These are phyloP conservation scores for Aculops lycopersici DNA, from an alignment of 1,140 invertebrate genomes.

Conservation along the genomic window DNA sequence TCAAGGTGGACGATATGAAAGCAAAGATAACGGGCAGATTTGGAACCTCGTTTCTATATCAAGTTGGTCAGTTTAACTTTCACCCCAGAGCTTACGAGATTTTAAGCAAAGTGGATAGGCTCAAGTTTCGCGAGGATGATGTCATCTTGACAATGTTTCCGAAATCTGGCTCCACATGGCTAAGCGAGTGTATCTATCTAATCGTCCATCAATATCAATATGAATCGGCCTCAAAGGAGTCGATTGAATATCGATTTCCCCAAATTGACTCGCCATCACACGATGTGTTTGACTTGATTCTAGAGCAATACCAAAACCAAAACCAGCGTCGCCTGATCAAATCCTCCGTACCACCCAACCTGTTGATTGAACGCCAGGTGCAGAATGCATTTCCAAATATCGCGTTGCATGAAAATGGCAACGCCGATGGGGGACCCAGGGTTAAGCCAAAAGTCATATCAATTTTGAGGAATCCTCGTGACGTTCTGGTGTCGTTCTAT, in stretches of 20 bases:
- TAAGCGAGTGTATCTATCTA: conserved; percentile 21
- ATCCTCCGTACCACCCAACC: conserved; percentile 18
- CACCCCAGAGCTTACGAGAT: neutral
- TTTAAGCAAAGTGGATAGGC: conserved; percentile 1
- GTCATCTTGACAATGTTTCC: conserved; percentile 9
- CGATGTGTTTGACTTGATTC: conserved; percentile 14
- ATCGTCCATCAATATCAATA: conserved; percentile 17
- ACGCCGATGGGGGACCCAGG: neutral
- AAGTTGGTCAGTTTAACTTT: neutral
- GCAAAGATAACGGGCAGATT: too few species aligned
- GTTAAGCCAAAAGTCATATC: neutral
- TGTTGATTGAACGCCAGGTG: conserved; percentile 15
- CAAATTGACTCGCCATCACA: conserved; percentile 20
- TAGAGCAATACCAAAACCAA: neutral
- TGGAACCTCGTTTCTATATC: neutral
- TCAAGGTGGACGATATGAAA: too few species aligned
- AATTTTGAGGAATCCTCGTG: conserved; percentile 17
- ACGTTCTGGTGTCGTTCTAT: conserved; percentile 19
- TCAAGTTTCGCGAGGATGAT: conserved; percentile 8
- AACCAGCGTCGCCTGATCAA: conserved; percentile 17
- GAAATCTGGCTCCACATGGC: conserved; percentile 19
- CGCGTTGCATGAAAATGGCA: neutral
- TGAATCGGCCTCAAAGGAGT: conserved; percentile 13
- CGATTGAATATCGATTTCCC: conserved; percentile 19
- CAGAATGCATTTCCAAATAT: conserved; percentile 6